Conservation (phyloP, 2,797 vertebrate genomes). For the Lagocephalus sceleratus region DNA sequence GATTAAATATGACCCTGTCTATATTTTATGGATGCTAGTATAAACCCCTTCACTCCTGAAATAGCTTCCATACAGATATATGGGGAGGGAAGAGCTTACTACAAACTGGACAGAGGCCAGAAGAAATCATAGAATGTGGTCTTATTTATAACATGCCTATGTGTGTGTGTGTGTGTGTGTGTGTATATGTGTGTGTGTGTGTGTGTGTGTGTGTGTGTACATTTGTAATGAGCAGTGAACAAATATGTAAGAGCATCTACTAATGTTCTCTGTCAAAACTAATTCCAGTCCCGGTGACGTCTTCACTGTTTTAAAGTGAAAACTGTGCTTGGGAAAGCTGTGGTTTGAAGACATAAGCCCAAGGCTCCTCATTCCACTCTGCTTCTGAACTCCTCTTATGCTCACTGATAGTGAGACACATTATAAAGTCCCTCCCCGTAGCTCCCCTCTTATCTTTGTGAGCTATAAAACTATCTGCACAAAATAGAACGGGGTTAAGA, state of each 20-base stretch:
- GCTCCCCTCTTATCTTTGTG: conserved; percentile 64
- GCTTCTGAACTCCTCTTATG: conserved; percentile 59
- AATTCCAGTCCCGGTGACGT: conserved; percentile 42
- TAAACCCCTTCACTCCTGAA: conserved; percentile 59
- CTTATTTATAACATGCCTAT: conserved; percentile 20
- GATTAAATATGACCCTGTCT: conserved; percentile 77
- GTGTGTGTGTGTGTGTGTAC: no score
- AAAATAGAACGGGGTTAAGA: conserved; percentile 64
- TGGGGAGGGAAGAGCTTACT: conserved; percentile 40
- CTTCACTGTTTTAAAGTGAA: conserved; percentile 40
- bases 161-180: neutral
- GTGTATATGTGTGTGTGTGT: no score
- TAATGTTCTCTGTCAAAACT: conserved; percentile 35
- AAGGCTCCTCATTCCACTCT: conserved; percentile 62
- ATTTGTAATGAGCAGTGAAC: neutral
- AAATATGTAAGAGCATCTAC: conserved; percentile 5
- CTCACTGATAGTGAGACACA: conserved; percentile 66
- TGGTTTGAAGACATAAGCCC: conserved; percentile 67
- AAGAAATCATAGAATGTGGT: conserved; percentile 30
- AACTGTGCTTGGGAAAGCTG: conserved; percentile 59
- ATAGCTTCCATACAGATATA: conserved; percentile 41
- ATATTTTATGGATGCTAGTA: conserved; percentile 79
- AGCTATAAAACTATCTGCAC: conserved; percentile 63
- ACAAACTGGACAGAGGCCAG: conserved; percentile 43
- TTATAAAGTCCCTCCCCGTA: conserved; percentile 64